These are phyloP conservation scores for Acrobasis consociella DNA, from an alignment of 2,888 invertebrate genomes.

Conservation along the genomic window DNA sequence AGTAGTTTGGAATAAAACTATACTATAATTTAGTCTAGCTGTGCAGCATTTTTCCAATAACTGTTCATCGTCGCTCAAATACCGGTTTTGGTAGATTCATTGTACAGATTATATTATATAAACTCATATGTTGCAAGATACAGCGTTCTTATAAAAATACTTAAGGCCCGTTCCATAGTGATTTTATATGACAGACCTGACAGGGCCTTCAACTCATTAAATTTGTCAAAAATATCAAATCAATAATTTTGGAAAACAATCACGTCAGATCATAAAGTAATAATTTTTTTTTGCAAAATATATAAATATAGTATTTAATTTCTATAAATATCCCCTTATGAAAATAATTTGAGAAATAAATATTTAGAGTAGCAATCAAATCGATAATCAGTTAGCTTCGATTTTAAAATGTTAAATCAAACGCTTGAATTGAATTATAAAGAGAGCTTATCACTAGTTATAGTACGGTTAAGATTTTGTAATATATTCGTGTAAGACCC, in stretches of 20 bases:
- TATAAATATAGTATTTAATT: conserved; percentile 19
- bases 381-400: background rate
- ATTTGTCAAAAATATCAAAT: background rate
- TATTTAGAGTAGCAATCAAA: conserved; percentile 9
- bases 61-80: conserved; percentile 32
- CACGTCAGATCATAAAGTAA: conserved; percentile 3
- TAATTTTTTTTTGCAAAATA: background rate
- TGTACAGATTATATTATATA: background rate
- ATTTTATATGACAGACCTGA: too few relatives aligned
- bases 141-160: too few relatives aligned
- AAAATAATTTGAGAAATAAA: conserved; percentile 10
- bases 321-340: conserved; percentile 11
- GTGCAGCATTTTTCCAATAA: conserved; percentile 41
- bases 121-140: background rate
- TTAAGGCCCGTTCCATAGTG: too few relatives aligned
- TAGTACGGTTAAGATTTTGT: conserved; percentile 35
- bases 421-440: conserved; percentile 34
- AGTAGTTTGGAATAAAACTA: conserved; percentile 48
- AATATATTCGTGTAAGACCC: conserved; percentile 29
- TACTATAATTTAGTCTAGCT: conserved; percentile 35
- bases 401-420: conserved; percentile 22
- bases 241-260: background rate
- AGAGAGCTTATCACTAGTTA: conserved; percentile 40
- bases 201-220: too few relatives aligned
- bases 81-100: conserved; percentile 22